Percentiles rank a stretch among this genome's conserved stretches.
Evolutionary conservation across 2,113 vertebrate species (phyloP).

Genomic region (Orycteropus afer): DNA sequence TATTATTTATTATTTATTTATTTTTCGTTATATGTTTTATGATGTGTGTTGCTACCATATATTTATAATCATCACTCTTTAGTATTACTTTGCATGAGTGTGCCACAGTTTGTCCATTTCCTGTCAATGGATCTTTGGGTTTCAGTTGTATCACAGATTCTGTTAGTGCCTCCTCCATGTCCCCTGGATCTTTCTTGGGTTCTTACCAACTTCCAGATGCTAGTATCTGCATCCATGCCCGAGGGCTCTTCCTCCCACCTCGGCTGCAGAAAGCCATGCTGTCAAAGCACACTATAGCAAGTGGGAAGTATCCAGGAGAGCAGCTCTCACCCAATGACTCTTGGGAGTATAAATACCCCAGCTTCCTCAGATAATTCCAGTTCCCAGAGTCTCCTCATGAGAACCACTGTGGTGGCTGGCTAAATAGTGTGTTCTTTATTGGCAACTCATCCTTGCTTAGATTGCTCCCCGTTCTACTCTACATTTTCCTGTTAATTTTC

Average conservation of each 20-base stretch:
- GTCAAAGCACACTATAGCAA: accelerated
- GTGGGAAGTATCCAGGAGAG: too few relatives aligned
- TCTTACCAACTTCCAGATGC: not conserved
- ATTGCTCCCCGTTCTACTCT: not conserved
- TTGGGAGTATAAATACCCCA: not conserved
- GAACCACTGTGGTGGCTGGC: not conserved
- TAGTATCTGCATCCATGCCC: too few relatives aligned
- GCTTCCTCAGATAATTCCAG: not conserved
- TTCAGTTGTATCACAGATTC: not conserved
- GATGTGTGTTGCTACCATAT: too few relatives aligned
- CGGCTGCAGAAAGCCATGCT: accelerated
- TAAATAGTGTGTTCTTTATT: not conserved
- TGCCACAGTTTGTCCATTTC: not conserved
- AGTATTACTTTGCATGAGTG: too few relatives aligned
- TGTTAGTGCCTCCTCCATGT: not conserved
- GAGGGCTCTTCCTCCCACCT: not conserved
- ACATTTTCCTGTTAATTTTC: not conserved
- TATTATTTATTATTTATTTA: too few relatives aligned
- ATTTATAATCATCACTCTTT: not conserved
- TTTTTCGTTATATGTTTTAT: not conserved
- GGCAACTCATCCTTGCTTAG: not conserved
- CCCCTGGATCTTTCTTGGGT: not conserved
- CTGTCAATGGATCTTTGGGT: not conserved
- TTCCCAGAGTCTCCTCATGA: not conserved
- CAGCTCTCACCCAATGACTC: not conserved